Evolutionary conservation across 2,113 vertebrate genomes (phyloP).

Genomic region (Oceanites oceanicus): DNA sequence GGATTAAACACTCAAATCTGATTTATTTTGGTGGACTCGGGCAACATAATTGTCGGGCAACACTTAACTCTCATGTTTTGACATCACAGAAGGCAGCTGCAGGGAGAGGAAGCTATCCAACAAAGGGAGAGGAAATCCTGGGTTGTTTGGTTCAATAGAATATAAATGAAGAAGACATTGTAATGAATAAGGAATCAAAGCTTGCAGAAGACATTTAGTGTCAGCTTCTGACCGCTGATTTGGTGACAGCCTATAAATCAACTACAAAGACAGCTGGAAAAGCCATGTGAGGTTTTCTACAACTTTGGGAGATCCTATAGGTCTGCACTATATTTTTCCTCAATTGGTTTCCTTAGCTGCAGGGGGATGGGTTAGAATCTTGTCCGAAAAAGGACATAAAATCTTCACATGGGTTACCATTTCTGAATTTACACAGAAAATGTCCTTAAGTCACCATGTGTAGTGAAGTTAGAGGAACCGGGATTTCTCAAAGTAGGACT

Average conservation of each 20-base stretch:
- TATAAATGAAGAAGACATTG: conserved; percentile 51
- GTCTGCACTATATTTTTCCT: neutral
- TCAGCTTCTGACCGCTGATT: neutral
- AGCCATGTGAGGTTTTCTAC: neutral
- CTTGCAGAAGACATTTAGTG: conserved; percentile 42
- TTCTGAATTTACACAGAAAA: neutral
- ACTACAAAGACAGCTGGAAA: neutral
- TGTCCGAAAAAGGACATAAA: neutral
- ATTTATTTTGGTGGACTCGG: conserved; percentile 16
- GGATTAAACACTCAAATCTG: neutral
- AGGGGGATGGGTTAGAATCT: fast-evolving
- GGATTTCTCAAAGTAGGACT: neutral
- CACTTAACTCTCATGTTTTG: neutral
- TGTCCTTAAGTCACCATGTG: neutral
- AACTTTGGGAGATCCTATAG: neutral
- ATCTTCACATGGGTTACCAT: neutral
- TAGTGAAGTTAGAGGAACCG: neutral
- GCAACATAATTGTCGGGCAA: neutral
- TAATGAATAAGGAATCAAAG: conserved; percentile 36
- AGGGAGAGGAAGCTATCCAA: conserved; percentile 32
- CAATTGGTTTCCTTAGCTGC: neutral
- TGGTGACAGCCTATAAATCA: conserved; percentile 39
- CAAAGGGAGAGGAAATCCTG: conserved; percentile 55
- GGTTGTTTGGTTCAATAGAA: conserved; percentile 37
- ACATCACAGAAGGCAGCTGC: conserved; percentile 50